Evolutionary conservation across 2,797 vertebrate genomes (phyloP), one percentile per base, ranked within the genome.

Genomic region (Falco concolor): DNA sequence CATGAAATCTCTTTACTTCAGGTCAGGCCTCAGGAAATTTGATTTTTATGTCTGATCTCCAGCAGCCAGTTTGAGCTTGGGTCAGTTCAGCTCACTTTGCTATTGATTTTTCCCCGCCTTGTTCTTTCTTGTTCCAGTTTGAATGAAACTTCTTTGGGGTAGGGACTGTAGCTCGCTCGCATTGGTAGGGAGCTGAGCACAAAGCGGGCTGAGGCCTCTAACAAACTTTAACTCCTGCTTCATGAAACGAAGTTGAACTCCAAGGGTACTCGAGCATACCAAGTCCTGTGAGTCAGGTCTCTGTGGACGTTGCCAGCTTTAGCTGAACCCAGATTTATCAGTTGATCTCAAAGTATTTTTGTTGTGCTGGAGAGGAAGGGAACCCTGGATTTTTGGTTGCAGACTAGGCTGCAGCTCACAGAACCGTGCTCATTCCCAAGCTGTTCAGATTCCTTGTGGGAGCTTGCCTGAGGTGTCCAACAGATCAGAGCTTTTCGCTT

Each of bases 91-190:
- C 38, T 77, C 36, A 8, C 53, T 50, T 45, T 20, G 54, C 59
- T n/a, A 1, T 40, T 40, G 25, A 15, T 32, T 32, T 12, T 15
- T 9, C 1, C 2, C 8, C 18, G 9, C 42, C n/a, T 4, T 3
- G 0, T 23, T 75, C 45, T 38, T 54, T 57, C 52, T 30, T 27
- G 38, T 27, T 27, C 10, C 56, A 42, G 27, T 57, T 40, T 32
- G 54, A 40, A 32, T 36, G 16, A 13, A 32, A 36, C 49, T n/a
- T 74, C 50, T 61, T 25, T 16, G 21, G 65, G 47, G 21, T 10
- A 27, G 57, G 59, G 40, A 6, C 28, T 30, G 53, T 21, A 17
- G 32, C n/a, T 78, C 28, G 12, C 45, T 16, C 5, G 50, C 8
- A 1, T 45, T 56, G 34, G 21, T 11, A 44, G 64, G 45, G 59